phyloP scores from a whole-genome alignment of 2,888 invertebrate genomes.

The Zootermopsis nevadensis region DNA sequence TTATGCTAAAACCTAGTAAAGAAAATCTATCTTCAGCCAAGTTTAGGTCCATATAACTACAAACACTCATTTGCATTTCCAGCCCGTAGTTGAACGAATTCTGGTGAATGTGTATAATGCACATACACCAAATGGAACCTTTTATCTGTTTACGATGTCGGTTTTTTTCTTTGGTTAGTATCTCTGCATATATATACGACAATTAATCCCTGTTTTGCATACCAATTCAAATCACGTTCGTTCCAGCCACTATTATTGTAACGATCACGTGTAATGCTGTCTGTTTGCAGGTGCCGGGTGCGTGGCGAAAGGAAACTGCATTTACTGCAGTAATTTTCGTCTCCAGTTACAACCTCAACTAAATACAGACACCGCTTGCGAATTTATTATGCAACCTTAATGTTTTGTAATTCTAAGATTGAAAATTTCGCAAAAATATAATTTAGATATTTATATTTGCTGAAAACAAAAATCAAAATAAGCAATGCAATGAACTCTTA shows the following conservation, averaged over 20 bases:
- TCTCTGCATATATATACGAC: conserved; percentile 25
- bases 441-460: too few relatives aligned
- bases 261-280: not conserved
- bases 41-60: not conserved
- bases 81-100: not conserved
- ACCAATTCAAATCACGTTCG: conserved; percentile 27
- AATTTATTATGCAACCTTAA: too few relatives aligned
- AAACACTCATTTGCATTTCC: not conserved
- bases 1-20: not conserved
- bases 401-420: too few relatives aligned
- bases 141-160: conserved; percentile 5
- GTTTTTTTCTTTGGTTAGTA: not conserved
- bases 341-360: not conserved
- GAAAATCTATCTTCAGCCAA: not conserved
- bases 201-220: conserved; percentile 31
- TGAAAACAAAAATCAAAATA: too few relatives aligned
- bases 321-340: conserved; percentile 19
- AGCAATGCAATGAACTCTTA: too few relatives aligned
- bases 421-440: too few relatives aligned
- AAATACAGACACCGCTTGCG: too few relatives aligned
- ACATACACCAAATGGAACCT: not conserved
- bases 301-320: conserved; percentile 14
- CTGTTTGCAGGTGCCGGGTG: conserved; percentile 17
- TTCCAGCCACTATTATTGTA: not conserved
- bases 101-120: not conserved